A percentile compares a stretch with the other conserved stretches of the same genome.
Evolutionary conservation across 2,113 vertebrate species (phyloP).

Genomic region (Tauraco erythrolophus): DNA sequence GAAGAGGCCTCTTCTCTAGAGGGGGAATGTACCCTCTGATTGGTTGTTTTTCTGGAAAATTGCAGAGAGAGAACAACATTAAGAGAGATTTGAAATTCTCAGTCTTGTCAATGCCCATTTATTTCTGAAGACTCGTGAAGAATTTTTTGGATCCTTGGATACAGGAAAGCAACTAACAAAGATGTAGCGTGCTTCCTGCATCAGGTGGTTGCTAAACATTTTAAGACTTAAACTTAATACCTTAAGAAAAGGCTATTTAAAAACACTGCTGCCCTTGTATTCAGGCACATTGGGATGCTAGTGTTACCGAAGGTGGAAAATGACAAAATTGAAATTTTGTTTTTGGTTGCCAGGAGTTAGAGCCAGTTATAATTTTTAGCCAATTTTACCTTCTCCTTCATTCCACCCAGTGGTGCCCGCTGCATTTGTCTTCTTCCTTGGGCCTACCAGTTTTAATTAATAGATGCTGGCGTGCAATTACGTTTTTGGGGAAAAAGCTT

Average conservation of each 20-base stretch:
- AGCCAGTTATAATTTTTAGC: background rate
- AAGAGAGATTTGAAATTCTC: background rate
- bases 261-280: background rate
- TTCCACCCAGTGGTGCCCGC: background rate
- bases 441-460: conserved; percentile 9
- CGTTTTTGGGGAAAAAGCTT: background rate
- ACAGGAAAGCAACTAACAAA: background rate
- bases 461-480: background rate
- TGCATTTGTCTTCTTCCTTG: conserved; percentile 3
- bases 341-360: background rate
- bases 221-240: conserved; percentile 11
- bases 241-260: background rate
- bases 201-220: background rate
- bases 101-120: background rate
- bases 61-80: background rate
- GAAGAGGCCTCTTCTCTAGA: background rate
- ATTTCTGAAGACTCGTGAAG: background rate
- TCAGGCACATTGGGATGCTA: background rate
- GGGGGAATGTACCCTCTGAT: background rate
- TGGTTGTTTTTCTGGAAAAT: background rate
- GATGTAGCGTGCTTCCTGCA: background rate
- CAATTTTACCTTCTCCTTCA: background rate
- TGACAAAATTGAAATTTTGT: background rate
- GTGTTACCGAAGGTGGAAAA: background rate
- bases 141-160: conserved; percentile 10